Base-by-base conservation (phyloP, 2,797 vertebrate genomes). In the Acrocephalus scirpaceus region DNA sequence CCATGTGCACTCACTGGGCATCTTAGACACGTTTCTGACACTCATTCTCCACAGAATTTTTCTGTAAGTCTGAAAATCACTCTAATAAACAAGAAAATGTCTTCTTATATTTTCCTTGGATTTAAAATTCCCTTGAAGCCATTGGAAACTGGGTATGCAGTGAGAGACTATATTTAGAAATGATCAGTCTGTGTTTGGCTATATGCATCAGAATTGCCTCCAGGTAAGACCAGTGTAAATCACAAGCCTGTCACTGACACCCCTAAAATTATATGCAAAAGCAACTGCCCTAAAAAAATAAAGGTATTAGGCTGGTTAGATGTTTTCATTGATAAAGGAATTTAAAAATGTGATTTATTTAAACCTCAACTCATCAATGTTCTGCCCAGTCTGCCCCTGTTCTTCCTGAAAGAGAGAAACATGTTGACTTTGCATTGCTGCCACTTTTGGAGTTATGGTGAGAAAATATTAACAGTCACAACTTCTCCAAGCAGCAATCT, bases 1-100 rank as follows among this genome's bases (percentile, higher is more conserved):
- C 81, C 29, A 30, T 54, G 60, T 36, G 10, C 19, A 27, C 66
- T 93, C 78, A 58, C 54, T 42, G 54, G 44, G 40, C 69, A 66
- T 51, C 51, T 51, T 45, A 54, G 25, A 77, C 30, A 53, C 30
- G 44, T 42, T 86, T 80, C 89, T 91, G 81, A 82, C 78, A 86
- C 19, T 79, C 5, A 5, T 70, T 48, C 78, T 92, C 71, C 61
- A 80, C 44, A 69, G 89, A 89, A 65, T 74, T 80, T 19, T 72
- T 61, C 64, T 51, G 18, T 22, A 60, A 67, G 15, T 56, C 73
- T 94, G 54, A 75, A 62, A 90, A 72, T 66, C 30, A 48, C 47
- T 62, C 53, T 51, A 45, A 56, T 56, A 64, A 94, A 64, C 6
- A 16, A 66, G 17, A 62, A 83, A 62, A 22, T 44, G 15, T 29